Conservation (phyloP, 2,888 invertebrate genomes). For the Pyrrhosoma nymphula region DNA sequence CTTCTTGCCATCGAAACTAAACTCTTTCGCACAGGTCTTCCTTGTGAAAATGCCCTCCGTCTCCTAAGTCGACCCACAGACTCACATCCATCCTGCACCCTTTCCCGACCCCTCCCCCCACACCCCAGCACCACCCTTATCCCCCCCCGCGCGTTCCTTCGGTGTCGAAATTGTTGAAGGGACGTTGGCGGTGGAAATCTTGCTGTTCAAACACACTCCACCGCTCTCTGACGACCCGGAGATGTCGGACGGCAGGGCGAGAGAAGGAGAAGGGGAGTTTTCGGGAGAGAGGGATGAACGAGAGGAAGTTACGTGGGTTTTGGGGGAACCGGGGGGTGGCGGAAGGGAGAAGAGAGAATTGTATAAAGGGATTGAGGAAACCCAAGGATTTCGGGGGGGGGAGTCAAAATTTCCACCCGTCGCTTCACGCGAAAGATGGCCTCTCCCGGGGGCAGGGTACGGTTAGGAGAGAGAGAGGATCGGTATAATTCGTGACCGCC, state of each 20-base stretch:
- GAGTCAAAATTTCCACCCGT: background rate
- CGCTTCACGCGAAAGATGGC: background rate
- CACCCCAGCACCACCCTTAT: no score
- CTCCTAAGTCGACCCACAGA: background rate
- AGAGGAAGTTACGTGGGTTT: slow-evolving; percentile 1
- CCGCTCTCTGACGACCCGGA: background rate
- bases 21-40: slow-evolving; percentile 9
- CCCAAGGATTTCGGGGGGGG: background rate
- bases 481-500: background rate
- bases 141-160: background rate
- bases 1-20: background rate
- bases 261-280: background rate
- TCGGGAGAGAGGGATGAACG: background rate
- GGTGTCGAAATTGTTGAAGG: background rate
- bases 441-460: background rate
- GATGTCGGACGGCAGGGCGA: background rate
- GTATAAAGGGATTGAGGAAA: no score
- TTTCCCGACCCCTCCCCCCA: no score
- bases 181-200: background rate
- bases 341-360: no score
- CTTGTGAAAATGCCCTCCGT: background rate
- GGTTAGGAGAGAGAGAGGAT: no score
- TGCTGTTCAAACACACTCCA: background rate
- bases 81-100: no score
- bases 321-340: background rate